Percentiles rank a stretch among this genome's conserved stretches.
Conservation (phyloP, 2,797 vertebrate species). For the Acanthornis magna region DNA sequence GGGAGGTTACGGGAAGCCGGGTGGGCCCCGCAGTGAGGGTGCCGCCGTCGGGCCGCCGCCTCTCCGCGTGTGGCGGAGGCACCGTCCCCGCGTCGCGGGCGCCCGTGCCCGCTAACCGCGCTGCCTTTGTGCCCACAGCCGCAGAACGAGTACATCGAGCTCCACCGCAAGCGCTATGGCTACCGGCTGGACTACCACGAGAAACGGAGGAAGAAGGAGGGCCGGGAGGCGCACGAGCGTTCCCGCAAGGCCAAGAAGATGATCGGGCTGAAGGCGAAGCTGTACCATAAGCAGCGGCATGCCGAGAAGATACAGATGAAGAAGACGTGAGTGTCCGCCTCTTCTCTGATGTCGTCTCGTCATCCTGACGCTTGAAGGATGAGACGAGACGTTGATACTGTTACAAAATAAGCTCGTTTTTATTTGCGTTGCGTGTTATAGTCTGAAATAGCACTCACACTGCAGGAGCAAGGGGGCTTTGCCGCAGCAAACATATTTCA, state of each 20-base stretch:
- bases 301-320: constrained; percentile 99
- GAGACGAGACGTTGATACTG: background rate
- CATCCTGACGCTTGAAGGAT: accelerated
- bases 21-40: background rate
- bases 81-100: too few species aligned
- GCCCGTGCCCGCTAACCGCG: background rate
- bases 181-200: constrained; percentile 97
- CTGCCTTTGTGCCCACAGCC: constrained; percentile 74
- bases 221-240: constrained; percentile 89
- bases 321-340: constrained; percentile 87
- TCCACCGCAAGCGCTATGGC: constrained; percentile 93
- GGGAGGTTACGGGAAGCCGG: background rate
- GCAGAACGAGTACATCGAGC: constrained; percentile 96
- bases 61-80: background rate
- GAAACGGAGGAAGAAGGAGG: constrained; percentile 94
- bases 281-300: constrained; percentile 97
- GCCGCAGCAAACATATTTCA: background rate
- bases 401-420: accelerated
- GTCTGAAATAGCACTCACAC: accelerated
- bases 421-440: accelerated
- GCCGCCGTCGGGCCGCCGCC: background rate
- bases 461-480: background rate
- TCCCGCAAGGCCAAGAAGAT: constrained; percentile 95
- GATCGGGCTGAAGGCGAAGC: constrained; percentile 96
- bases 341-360: accelerated